Evolutionary conservation across 2,797 vertebrate species (phyloP), one percentile per base, ranked within the genome.

Genomic region (Cyprinella venusta): DNA sequence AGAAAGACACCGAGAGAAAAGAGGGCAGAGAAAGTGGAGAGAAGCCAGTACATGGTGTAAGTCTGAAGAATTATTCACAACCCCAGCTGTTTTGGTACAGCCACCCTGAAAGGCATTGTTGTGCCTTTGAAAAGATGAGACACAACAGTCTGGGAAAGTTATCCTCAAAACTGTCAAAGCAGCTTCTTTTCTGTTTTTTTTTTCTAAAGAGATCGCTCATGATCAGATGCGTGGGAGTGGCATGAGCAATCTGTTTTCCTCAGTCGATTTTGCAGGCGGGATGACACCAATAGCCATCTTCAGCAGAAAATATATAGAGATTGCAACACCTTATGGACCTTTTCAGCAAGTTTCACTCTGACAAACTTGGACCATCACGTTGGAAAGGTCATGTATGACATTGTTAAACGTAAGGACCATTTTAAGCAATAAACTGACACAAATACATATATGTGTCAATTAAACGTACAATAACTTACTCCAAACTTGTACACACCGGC

Each of bases 21-120:
- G 56, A 36, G 40, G 30, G 50, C 40, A 56, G 26, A 21, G 54
- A 77, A 59, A 24, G 74, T 45, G 64, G n/a, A 85, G 10, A 68
- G 67, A 59, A 72, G 76, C 75, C 36, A 68, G 61, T 79, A 68
- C 75, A 68, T 33, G 81, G n/a, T 68, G 81, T 76, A 82, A 76
- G 67, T 48, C 30, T 50, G 70, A 71, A 79, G 76, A 72, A 74
- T 79, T 65, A 79, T 71, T 40, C 75, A 75, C 48, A 42, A 82
- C 15, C 61, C 80, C 71, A 76, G 71, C 48, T 76, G 81, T 45
- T 82, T 63, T 56, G 50, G 72, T 52, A 68, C 76, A 82, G 63
- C 81, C 50, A n/a, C 13, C 61, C 63, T 76, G 81, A 82, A 82
- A 76, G 72, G 8, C 24, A 59, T 82, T 59, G 61, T 56, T 82